A percentile compares a stretch with the other conserved stretches of the same genome.
These are phyloP conservation scores for Gobiocypris rarus DNA, from an alignment of 2,113 vertebrate species.

Conservation along the genomic window DNA sequence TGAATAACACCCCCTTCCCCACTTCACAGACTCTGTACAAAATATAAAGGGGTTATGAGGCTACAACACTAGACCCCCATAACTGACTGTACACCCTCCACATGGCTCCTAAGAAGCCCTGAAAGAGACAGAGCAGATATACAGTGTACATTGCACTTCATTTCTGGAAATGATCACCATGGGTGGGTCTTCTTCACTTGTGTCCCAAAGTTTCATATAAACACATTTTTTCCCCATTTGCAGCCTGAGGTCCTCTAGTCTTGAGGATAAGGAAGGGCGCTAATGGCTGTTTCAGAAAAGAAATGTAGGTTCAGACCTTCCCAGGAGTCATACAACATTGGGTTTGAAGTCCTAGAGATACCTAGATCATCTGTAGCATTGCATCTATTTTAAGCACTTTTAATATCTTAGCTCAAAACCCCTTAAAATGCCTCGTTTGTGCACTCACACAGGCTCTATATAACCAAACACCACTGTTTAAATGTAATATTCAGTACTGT, in stretches of 20 bases:
- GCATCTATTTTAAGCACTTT: slow-evolving; percentile 7
- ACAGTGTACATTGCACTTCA: background rate
- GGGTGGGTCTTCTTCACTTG: background rate
- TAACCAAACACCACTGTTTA: slow-evolving; percentile 14
- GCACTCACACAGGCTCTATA: background rate
- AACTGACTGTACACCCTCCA: background rate
- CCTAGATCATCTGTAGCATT: background rate
- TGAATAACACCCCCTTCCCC: slow-evolving; percentile 75
- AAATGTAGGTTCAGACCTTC: background rate
- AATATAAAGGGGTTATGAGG: slow-evolving; percentile 60
- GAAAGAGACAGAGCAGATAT: slow-evolving; percentile 11
- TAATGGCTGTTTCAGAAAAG: background rate
- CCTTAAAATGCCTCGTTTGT: background rate
- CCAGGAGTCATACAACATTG: background rate
- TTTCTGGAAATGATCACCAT: background rate
- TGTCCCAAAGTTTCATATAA: background rate
- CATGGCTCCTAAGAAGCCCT: slow-evolving; percentile 32
- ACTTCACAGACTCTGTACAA: slow-evolving; percentile 47
- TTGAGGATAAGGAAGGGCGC: background rate
- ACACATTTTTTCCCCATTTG: slow-evolving; percentile 1
- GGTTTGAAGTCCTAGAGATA: background rate
- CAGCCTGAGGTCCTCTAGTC: slow-evolving; percentile 11
- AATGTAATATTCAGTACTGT: slow-evolving; percentile 25
- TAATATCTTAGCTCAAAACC: slow-evolving; percentile 8
- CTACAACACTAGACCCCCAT: slow-evolving; percentile 66